Evolutionary conservation across 2,797 vertebrate species (phyloP).

Genomic region (Bradypodion pumilum): DNA sequence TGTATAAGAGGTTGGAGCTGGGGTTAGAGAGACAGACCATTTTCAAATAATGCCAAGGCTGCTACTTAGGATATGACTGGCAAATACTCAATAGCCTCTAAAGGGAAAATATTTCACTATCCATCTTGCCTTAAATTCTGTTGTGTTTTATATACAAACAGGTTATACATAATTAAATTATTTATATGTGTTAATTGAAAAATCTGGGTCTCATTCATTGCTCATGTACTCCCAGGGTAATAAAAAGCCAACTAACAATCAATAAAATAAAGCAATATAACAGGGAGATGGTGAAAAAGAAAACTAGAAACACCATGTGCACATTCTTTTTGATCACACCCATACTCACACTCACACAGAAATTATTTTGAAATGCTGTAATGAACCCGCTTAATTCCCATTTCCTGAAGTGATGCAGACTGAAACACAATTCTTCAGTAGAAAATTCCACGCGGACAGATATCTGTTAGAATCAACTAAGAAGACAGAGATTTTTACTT

Average conservation of each 20-base stretch:
- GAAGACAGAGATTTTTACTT: neutral
- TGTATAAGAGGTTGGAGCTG: neutral
- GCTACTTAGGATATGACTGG: neutral
- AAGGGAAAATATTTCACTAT: constrained; percentile 35
- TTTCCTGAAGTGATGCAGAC: neutral
- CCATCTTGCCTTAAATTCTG: neutral
- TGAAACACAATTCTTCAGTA: neutral
- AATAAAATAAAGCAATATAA: neutral
- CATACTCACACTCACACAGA: too few species aligned
- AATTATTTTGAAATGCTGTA: neutral
- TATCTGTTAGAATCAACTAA: neutral
- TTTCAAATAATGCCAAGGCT: constrained; percentile 15
- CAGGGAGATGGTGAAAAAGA: neutral
- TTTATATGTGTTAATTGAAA: constrained; percentile 1
- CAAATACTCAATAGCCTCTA: neutral
- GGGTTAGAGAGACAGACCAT: neutral
- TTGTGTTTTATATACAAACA: constrained; percentile 16
- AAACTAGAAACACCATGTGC: too few species aligned
- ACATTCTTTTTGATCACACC: neutral
- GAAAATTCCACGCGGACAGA: neutral
- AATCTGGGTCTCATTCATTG: neutral
- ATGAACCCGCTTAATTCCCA: neutral
- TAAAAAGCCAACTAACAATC: neutral
- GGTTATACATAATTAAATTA: neutral
- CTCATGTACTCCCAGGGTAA: neutral